phyloP scores from a whole-genome alignment of 2,888 invertebrate genomes.

The Cenopis cana region DNA sequence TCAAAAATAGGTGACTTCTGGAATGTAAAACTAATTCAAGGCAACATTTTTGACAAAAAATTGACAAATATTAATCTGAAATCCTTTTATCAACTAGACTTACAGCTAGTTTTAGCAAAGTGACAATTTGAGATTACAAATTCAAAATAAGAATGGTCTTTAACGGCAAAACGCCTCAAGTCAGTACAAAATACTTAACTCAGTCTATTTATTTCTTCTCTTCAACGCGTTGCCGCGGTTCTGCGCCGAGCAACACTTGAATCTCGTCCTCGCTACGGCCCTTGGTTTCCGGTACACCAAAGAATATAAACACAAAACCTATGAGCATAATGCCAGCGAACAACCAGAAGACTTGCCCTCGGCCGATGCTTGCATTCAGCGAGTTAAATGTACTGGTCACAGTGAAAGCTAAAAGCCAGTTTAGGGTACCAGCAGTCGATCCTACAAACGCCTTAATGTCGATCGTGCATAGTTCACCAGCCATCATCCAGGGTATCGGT shows the following conservation, averaged over 20 bases:
- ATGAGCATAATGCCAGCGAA: conserved; percentile 88
- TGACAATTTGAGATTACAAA: neutral
- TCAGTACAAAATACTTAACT: conserved; percentile 62
- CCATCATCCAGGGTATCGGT: conserved; percentile 95
- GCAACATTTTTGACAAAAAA: no score
- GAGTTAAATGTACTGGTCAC: conserved; percentile 90
- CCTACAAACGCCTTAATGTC: conserved; percentile 91
- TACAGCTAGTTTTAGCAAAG: neutral
- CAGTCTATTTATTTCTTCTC: conserved; percentile 76
- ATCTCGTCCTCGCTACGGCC: conserved; percentile 89
- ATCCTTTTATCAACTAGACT: neutral
- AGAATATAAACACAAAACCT: conserved; percentile 88
- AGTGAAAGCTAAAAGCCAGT: conserved; percentile 92
- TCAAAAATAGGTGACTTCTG: neutral
- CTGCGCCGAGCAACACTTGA: conserved; percentile 78
- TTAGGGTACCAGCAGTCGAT: conserved; percentile 91
- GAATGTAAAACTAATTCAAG: neutral
- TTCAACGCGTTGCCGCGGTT: conserved; percentile 58
- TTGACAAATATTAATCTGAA: neutral
- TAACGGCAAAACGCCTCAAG: conserved; percentile 49
- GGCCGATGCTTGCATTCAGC: conserved; percentile 83
- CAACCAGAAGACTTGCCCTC: conserved; percentile 89
- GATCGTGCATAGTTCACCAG: conserved; percentile 91
- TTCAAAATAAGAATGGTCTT: conserved; percentile 6
- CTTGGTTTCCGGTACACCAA: conserved; percentile 88